phyloP scores from a whole-genome alignment of 2,888 invertebrate genomes.

The Eupeodes luniger region DNA sequence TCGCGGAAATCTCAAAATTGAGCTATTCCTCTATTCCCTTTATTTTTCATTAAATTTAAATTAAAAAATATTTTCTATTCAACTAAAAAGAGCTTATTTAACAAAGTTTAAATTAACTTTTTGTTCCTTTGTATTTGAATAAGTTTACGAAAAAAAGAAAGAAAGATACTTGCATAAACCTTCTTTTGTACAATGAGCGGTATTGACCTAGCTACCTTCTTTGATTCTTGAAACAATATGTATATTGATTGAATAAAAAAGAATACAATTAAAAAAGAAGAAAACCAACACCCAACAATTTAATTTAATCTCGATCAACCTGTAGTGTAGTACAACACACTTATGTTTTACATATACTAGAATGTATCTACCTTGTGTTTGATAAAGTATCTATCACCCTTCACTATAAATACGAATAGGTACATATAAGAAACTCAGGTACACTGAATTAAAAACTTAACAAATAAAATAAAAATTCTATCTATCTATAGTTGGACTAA shows the following conservation, averaged over 20 bases:
- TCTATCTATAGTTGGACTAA: constrained; percentile 21
- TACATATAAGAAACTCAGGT: constrained; percentile 22
- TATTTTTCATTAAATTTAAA: too few relatives aligned
- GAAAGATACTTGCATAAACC: neutral
- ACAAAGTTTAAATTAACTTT: neutral
- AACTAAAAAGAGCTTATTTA: neutral
- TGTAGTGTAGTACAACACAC: neutral
- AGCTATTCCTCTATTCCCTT: too few relatives aligned
- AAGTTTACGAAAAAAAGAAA: neutral
- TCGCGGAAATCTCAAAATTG: too few relatives aligned
- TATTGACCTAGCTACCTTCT: constrained; percentile 33
- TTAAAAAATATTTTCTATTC: neutral
- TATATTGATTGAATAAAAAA: constrained; percentile 24
- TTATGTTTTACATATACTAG: neutral
- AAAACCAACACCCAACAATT: constrained; percentile 14
- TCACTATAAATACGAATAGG: neutral
- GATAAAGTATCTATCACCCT: constrained; percentile 40
- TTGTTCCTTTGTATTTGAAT: too few relatives aligned
- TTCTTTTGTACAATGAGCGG: neutral
- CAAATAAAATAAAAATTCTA: constrained; percentile 1
- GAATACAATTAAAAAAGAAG: neutral
- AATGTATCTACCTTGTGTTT: neutral
- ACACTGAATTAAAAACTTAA: constrained; percentile 1
- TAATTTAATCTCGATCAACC: constrained; percentile 47
- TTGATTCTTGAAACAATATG: constrained; percentile 23